phyloP scores from a whole-genome alignment of 2,113 vertebrate genomes.

The Pollachius pollachius region DNA sequence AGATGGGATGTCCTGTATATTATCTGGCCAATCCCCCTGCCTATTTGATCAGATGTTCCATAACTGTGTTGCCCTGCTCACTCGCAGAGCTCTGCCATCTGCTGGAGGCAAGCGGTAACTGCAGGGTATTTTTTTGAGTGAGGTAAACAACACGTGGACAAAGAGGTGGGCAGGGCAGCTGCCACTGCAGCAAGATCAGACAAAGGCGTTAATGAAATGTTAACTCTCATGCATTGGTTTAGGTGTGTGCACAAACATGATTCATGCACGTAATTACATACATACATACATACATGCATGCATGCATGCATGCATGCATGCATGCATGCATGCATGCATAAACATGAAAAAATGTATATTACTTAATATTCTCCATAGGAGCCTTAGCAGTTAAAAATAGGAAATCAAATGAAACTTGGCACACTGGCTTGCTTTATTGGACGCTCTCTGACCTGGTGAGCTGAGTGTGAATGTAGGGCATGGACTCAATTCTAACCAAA shows the following conservation, averaged over 20 bases:
- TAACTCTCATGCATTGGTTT: not conserved
- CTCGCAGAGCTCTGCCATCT: slow-evolving; percentile 31
- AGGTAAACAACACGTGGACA: slow-evolving; percentile 18
- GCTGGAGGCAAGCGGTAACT: slow-evolving; percentile 13
- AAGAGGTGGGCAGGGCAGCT: not conserved
- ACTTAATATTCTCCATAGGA: not conserved
- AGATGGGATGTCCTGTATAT: not conserved
- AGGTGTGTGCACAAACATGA: not conserved
- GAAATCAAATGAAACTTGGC: no score
- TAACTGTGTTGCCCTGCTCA: not conserved
- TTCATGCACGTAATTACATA: not conserved
- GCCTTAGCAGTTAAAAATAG: no score
- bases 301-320: not conserved
- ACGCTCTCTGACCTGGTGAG: no score
- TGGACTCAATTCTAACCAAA: no score
- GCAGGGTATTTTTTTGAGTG: slow-evolving; percentile 15
- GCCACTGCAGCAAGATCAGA: not conserved
- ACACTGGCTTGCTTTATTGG: no score
- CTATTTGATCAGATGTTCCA: slow-evolving; percentile 19
- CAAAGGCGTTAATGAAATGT: not conserved
- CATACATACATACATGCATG: not conserved
- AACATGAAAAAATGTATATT: not conserved
- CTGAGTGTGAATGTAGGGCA: no score
- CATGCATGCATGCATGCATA: not conserved
- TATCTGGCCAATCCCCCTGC: slow-evolving; percentile 13